A percentile compares a stretch with the other conserved stretches of the same genome.
phyloP scores from a whole-genome alignment of 2,113 vertebrate genomes.

The Terrapene triunguis region DNA sequence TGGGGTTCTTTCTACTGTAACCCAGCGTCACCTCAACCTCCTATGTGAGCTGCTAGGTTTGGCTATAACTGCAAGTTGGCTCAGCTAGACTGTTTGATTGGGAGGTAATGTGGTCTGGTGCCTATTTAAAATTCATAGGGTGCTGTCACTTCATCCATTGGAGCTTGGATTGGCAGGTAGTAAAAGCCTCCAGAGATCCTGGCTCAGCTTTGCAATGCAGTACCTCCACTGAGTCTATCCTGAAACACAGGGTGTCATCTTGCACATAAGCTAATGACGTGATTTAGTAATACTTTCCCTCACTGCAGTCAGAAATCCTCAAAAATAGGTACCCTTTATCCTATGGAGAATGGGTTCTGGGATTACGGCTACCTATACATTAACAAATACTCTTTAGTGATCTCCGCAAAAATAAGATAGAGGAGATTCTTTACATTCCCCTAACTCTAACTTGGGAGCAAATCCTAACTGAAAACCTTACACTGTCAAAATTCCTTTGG shows the following conservation, averaged over 20 bases:
- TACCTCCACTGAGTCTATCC: neutral
- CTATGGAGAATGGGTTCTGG: neutral
- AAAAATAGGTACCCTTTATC: neutral
- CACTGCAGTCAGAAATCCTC: neutral
- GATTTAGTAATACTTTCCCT: neutral
- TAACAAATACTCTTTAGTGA: neutral
- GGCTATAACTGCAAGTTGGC: conserved; percentile 9
- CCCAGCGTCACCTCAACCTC: neutral
- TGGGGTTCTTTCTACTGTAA: neutral
- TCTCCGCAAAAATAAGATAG: neutral
- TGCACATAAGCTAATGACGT: neutral
- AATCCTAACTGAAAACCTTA: neutral
- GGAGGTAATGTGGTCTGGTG: neutral
- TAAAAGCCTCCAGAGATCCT: neutral
- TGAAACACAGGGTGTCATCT: neutral
- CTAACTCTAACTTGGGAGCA: neutral
- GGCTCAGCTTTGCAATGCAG: neutral
- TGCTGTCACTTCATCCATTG: neutral
- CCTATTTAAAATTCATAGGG: neutral
- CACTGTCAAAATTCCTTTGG: neutral
- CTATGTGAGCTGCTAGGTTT: neutral
- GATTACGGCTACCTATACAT: neutral
- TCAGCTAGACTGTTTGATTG: neutral
- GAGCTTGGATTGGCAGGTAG: neutral
- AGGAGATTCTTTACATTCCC: neutral